phyloP scores from a whole-genome alignment of 1,140 invertebrate species.

The Pseudomyrmex gracilis region DNA sequence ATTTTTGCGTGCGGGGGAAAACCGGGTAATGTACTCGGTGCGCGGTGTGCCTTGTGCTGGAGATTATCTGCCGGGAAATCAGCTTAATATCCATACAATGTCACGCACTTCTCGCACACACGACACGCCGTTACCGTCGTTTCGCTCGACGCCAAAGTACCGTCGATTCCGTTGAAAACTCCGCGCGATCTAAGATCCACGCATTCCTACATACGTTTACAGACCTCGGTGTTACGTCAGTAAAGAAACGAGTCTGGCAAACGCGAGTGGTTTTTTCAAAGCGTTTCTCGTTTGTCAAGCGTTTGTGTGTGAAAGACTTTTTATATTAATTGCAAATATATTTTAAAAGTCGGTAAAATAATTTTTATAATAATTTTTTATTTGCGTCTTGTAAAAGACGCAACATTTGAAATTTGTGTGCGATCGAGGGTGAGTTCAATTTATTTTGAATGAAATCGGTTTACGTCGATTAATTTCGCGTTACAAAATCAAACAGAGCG shows the following conservation, averaged over 20 bases:
- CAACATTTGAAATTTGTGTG: no score
- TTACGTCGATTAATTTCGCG: no score
- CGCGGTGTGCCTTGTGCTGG: slow-evolving; percentile 22
- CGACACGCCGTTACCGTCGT: slow-evolving; percentile 67
- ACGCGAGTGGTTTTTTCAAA: slow-evolving; percentile 13
- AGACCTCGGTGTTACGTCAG: background rate
- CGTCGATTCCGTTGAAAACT: slow-evolving; percentile 49
- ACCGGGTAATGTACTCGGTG: slow-evolving; percentile 16
- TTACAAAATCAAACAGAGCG: background rate
- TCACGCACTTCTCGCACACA: slow-evolving; percentile 78
- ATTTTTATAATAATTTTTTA: no score
- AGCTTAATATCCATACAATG: slow-evolving; percentile 85
- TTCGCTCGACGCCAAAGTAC: slow-evolving; percentile 55
- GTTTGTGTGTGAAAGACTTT: no score
- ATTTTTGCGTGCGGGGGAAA: slow-evolving; percentile 63
- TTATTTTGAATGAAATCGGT: no score
- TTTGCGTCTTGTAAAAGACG: no score
- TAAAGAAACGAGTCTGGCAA: slow-evolving; percentile 15
- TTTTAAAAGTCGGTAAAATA: no score
- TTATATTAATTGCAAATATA: no score
- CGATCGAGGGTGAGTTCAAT: no score
- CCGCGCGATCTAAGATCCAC: slow-evolving; percentile 37
- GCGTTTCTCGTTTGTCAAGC: background rate
- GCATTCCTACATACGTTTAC: slow-evolving; percentile 50
- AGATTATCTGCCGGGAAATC: slow-evolving; percentile 79